Evolutionary conservation across 2,888 invertebrate genomes (phyloP), one percentile per base, ranked within the genome.

Genomic region (Sabellastarte sp.): DNA sequence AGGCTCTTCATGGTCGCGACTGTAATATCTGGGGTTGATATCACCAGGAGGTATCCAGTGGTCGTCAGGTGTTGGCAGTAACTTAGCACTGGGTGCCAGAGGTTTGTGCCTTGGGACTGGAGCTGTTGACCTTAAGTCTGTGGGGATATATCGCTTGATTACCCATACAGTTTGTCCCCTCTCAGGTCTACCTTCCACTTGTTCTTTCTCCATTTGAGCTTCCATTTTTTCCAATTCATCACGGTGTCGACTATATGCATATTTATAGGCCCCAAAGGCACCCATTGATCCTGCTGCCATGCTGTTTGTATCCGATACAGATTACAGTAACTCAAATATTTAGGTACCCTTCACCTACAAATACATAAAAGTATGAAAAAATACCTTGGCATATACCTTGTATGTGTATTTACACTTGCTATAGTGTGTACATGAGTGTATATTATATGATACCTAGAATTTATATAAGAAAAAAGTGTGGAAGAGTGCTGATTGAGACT

Each of bases 41-140:
- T 78, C 76, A 3, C 63, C 64, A 2, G 65, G 65, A 2, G 74
- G 74, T 10, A 75, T 62, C 78, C 78, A 78, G 58, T 77, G 71
- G 0, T 61, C 53, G 5, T 73, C 75, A 15, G 74, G 71, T 3
- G 58, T 53, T 2, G 77, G 77, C 30, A 76, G 69, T n/a, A 51
- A 53, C 55, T 60, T 66, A 10, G 31, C 32, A 51, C 61, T 60
- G 10, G 74, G 71, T n/a, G 72, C 73, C 57, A 77, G 29, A 26
- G 74, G 71, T 65, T 79, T 79, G 64, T 78, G 74, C 53, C 80
- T 65, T n/a, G 79, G 75, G 10, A 79, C 79, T 1, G 80, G 80
- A 4, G 77, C 78, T n/a, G 70, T 73, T 20, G 66, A 63, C 10
- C 80, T 71, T n/a, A 76, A 68, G 66, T 80, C 81, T n/a, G 71